Evolutionary conservation across 1,140 invertebrate genomes (phyloP).

Genomic region (Aphis craccivora): DNA sequence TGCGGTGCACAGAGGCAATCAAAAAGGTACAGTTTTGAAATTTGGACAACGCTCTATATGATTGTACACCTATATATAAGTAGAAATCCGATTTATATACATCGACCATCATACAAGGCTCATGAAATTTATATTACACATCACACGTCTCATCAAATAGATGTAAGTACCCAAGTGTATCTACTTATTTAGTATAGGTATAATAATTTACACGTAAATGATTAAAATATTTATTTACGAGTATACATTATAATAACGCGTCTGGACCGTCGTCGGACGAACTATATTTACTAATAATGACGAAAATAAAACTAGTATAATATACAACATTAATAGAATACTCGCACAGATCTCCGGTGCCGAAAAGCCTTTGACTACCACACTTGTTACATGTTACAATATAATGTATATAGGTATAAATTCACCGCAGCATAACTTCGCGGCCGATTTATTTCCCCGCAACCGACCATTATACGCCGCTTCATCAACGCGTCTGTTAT

Average conservation of each 20-base stretch:
- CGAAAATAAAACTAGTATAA: background rate
- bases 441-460: conserved; percentile 13
- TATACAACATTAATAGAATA: conserved; percentile 33
- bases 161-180: background rate
- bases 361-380: background rate
- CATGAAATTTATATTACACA: background rate
- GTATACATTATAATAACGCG: background rate
- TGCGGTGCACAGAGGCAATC: background rate
- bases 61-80: no score
- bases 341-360: background rate
- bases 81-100: background rate
- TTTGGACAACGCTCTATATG: no score
- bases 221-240: background rate
- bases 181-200: background rate
- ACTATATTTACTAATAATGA: background rate
- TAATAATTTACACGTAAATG: background rate
- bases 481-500: background rate
- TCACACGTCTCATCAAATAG: background rate
- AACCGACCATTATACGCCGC: background rate
- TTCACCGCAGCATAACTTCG: background rate
- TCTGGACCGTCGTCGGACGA: background rate
- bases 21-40: background rate
- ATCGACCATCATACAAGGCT: background rate
- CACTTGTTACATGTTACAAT: background rate
- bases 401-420: background rate